Evolutionary conservation across 1,140 invertebrate genomes (phyloP), one percentile per base, ranked within the genome.

Genomic region (Chrysoperla carnea): DNA sequence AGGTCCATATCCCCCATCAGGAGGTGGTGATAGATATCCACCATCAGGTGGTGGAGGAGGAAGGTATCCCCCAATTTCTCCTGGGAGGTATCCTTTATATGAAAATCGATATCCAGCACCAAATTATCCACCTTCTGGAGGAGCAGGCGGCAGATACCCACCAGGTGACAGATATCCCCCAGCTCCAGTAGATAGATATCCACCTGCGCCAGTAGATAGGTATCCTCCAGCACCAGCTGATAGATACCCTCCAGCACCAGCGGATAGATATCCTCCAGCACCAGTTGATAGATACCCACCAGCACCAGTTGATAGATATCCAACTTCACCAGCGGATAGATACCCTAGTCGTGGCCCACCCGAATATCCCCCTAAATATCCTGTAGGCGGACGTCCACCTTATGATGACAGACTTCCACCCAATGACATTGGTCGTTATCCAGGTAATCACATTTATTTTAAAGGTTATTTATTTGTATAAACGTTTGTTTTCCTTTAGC

Each of bases 11-110:
- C 46, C 39, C 37, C 46, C 45, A 36, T 42, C 44, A 3, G 46
- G 46, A 41, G 50, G 46, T 28, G 14, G 54, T 27, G 55, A 65
- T 47, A 59, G 64, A 39, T 69, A 66, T 55, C 68, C 67, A 44
- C 55, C 52, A 9, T 15, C 44, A n/a, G 35, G 50, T 2, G 37
- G 9, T 13, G 11, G 38, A 15, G 29, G 41, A 12, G 38, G 42
- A 41, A 51, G 46, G 3, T 41, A 43, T 27, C 43, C 48, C 2
- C 38, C 33, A 17, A 45, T 12, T 6, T 15, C 44, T 40, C 15
- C 44, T 4, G 58, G 58, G 6, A 51, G 54, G 44, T 63, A 60
- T 42, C 60, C 60, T 6, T 37, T 45, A 11, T 9, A 45, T 41
- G 47, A 48, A 29, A 59, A 57, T 14, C 48, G 53, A 43, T 66